These are phyloP conservation scores for Hypothenemus hampei DNA, from an alignment of 1,140 invertebrate genomes.

Conservation along the genomic window DNA sequence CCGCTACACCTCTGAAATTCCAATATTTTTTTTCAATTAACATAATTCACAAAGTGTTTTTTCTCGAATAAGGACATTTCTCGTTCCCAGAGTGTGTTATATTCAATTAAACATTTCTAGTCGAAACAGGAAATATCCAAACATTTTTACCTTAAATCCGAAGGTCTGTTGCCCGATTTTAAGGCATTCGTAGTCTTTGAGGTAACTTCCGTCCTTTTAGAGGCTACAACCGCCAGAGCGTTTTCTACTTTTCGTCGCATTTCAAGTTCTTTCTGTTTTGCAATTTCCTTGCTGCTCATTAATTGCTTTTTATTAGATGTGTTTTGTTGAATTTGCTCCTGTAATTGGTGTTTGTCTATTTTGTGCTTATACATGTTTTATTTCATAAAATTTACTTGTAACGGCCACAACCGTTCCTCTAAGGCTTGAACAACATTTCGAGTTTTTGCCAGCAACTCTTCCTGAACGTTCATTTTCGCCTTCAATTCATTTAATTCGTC, in stretches of 20 bases:
- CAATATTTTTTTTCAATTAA: too few relatives aligned
- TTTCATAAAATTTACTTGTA: constrained; percentile 36
- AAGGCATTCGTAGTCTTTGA: constrained; percentile 27
- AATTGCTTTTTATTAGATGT: constrained; percentile 38
- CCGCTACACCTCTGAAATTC: constrained; percentile 23
- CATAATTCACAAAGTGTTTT: too few relatives aligned
- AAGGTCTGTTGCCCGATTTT: constrained; percentile 18
- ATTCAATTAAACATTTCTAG: too few relatives aligned
- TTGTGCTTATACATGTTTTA: constrained; percentile 1
- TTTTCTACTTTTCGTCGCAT: constrained; percentile 26
- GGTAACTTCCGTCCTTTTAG: constrained; percentile 27
- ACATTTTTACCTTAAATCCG: too few relatives aligned
- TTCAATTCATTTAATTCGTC: constrained; percentile 36
- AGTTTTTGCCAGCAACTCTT: constrained; percentile 41
- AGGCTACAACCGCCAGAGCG: constrained; percentile 12
- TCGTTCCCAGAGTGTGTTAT: too few relatives aligned
- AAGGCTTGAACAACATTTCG: constrained; percentile 39
- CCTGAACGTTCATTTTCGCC: constrained; percentile 34
- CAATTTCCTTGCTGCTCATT: constrained; percentile 30
- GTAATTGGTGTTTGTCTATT: neutral
- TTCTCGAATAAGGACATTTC: too few relatives aligned
- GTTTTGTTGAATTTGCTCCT: constrained; percentile 44
- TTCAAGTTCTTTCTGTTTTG: constrained; percentile 31
- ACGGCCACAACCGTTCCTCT: constrained; percentile 40
- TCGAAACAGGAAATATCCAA: too few relatives aligned